These are phyloP conservation scores for Cyrtodaria siliqua DNA, from an alignment of 2,888 invertebrate genomes.

Conservation along the genomic window DNA sequence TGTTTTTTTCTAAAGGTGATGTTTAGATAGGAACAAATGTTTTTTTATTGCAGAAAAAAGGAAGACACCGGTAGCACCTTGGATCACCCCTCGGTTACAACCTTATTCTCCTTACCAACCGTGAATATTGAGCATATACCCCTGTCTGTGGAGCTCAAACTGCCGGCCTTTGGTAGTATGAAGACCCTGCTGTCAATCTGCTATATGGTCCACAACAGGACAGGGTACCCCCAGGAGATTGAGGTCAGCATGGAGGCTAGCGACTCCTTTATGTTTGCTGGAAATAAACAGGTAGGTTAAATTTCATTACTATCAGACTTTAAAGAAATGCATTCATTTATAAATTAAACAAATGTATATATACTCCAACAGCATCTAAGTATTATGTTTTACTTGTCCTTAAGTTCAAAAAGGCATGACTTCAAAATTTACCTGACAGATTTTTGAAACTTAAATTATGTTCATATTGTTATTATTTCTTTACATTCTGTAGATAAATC, in stretches of 20 bases:
- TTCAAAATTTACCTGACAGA: too few relatives aligned
- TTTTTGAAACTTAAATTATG: too few relatives aligned
- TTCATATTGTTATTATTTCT: too few relatives aligned
- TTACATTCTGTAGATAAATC: too few relatives aligned
- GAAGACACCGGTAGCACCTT: slow-evolving; percentile 52
- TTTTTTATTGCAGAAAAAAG: slow-evolving; percentile 64
- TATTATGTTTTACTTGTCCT: too few relatives aligned
- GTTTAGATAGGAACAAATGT: too few relatives aligned
- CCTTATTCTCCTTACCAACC: slow-evolving; percentile 82
- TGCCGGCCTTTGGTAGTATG: slow-evolving; percentile 92
- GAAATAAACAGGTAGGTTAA: slow-evolving; percentile 95
- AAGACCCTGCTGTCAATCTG: slow-evolving; percentile 85
- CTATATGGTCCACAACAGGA: slow-evolving; percentile 91
- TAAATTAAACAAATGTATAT: too few relatives aligned
- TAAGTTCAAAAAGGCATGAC: too few relatives aligned
- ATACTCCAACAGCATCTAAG: too few relatives aligned
- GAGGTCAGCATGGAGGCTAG: slow-evolving; percentile 92
- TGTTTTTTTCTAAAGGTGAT: too few relatives aligned
- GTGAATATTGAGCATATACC: slow-evolving; percentile 85
- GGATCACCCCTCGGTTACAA: slow-evolving; percentile 79
- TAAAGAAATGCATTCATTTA: too few relatives aligned
- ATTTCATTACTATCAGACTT: too few relatives aligned
- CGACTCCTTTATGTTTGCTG: slow-evolving; percentile 98
- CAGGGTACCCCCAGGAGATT: slow-evolving; percentile 90
- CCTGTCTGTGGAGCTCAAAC: slow-evolving; percentile 83